Percentiles rank a stretch among this genome's conserved stretches.
These are phyloP conservation scores for Falcunculus frontatus DNA, from an alignment of 2,113 vertebrate genomes.

Conservation along the genomic window DNA sequence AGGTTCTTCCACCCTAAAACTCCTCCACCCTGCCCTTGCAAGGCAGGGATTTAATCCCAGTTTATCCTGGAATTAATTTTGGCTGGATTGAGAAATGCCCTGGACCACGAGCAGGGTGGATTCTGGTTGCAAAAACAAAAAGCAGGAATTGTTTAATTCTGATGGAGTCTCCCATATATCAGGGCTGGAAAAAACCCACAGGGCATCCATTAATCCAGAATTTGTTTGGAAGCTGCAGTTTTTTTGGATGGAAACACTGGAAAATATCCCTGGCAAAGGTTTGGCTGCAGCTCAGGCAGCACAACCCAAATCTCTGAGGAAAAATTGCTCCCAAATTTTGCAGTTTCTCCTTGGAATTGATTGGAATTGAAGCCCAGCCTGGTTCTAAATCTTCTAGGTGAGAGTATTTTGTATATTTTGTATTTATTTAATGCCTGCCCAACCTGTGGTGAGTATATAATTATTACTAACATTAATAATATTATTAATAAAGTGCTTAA, in stretches of 20 bases:
- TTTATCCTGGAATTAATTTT: not conserved
- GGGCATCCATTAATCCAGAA: not conserved
- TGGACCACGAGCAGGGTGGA: not conserved
- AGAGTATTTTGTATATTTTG: not conserved
- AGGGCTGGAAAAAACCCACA: not conserved
- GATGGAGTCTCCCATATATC: not conserved
- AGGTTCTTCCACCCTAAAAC: not conserved
- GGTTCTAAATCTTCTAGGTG: not conserved
- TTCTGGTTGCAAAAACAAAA: not conserved
- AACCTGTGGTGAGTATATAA: not conserved
- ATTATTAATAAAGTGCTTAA: not conserved
- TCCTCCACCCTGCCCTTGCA: not conserved
- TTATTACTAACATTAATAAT: not conserved
- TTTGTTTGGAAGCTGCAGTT: not conserved
- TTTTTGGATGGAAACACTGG: not conserved
- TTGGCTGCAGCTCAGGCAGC: not conserved
- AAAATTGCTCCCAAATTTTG: not conserved
- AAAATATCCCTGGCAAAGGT: not conserved
- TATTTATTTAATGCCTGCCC: not conserved
- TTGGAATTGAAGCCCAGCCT: not conserved
- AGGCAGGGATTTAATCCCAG: not conserved
- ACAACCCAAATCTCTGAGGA: not conserved
- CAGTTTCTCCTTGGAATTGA: not conserved
- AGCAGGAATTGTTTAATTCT: not conserved
- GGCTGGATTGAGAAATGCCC: not conserved